Percentiles rank a stretch among this genome's conserved stretches.
These are phyloP conservation scores for Orchestia grillus DNA, from an alignment of 1,140 invertebrate genomes.

Conservation along the genomic window DNA sequence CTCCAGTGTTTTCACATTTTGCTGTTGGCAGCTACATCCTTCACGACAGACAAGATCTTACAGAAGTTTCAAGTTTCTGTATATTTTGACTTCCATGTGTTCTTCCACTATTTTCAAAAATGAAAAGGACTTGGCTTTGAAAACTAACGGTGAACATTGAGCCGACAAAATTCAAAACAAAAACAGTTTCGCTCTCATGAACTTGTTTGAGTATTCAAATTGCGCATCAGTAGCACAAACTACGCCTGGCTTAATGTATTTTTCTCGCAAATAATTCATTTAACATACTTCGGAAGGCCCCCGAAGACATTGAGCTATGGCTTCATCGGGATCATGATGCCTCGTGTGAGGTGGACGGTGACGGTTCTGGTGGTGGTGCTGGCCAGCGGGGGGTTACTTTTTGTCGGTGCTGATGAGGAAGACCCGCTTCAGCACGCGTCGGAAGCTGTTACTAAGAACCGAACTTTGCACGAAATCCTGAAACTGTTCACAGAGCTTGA, in stretches of 20 bases:
- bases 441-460: background rate
- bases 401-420: slow-evolving; percentile 29
- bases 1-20: background rate
- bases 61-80: background rate
- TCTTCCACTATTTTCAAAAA: background rate
- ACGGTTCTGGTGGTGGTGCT: background rate
- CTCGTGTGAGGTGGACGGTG: background rate
- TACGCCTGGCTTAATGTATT: background rate
- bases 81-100: background rate
- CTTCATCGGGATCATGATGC: slow-evolving; percentile 5
- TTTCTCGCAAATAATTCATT: background rate
- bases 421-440: slow-evolving; percentile 51
- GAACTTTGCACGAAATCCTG: slow-evolving; percentile 35
- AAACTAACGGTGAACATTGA: background rate
- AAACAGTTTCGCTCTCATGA: background rate
- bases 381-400: background rate
- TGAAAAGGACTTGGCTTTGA: background rate
- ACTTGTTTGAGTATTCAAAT: background rate
- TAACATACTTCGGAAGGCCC: background rate
- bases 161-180: background rate
- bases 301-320: slow-evolving; percentile 26
- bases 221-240: background rate
- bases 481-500: background rate
- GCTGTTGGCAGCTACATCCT: background rate
- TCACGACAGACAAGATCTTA: background rate